Evolutionary conservation across 2,113 vertebrate species (phyloP), one percentile per base, ranked within the genome.

Genomic region (Procavia capensis): DNA sequence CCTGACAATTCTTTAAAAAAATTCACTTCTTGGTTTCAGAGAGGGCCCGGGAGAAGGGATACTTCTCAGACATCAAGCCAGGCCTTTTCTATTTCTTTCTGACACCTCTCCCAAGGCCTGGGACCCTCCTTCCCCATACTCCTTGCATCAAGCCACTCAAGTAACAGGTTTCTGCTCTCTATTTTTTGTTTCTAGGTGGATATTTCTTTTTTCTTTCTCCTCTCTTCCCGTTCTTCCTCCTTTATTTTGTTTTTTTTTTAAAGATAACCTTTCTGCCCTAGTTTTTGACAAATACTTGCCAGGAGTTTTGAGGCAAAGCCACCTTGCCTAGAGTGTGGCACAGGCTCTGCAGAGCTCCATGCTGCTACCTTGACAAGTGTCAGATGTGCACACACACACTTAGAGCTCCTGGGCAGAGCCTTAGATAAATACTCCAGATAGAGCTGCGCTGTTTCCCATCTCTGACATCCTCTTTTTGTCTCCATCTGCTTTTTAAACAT

Each of bases 281-380:
- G 95, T 92, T 87, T 2, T 54, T 76, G 93, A 86, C 88, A 82
- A 54, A 36, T 72, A 68, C 81, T 92, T 92, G 78, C 93, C 39
- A 5, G 41, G 84, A 90, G 78, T 47, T 41, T 54, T 19, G 3
- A 43, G 61, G 86, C 85, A 78, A 34, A 90, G 85, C 93, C 89
- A 70, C 11, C n/a, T 66, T 34, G 9, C 74, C 74, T 50, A 50
- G 85, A 54, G 78, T 24, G 45, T 90, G 91, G 47, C 43, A 4
- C 17, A 11, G 64, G 45, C 74, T 89, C 89, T 82, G 27, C 0
- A 0, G 91, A 43, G 88, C 43, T 83, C 36, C 1, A 5, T 31
- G 16, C 63, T 86, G 89, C 43, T 83, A 39, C 95, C 61, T 88
- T 72, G 66, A 14, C 90, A 88, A 70, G 88, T 88, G 79, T 85